Evolutionary conservation across 2,797 vertebrate species (phyloP).

Genomic region (Arctocebus calabarensis): DNA sequence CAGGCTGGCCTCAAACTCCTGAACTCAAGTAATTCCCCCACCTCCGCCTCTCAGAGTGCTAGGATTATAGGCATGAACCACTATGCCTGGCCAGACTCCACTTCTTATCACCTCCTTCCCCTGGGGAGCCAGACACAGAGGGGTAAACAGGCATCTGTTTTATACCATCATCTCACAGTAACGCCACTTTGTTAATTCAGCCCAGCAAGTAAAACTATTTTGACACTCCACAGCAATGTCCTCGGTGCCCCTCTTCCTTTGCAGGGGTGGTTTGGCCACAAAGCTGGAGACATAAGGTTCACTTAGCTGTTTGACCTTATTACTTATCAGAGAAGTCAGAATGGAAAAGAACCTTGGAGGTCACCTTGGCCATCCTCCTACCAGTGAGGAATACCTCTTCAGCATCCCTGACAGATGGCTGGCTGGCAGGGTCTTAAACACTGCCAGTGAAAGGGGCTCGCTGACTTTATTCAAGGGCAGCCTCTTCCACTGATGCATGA

Average conservation of each 20-base stretch:
- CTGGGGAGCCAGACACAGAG: too few species aligned
- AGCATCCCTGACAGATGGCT: slow-evolving; percentile 15
- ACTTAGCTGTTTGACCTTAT: neutral
- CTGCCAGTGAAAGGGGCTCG: neutral
- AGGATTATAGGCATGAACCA: too few species aligned
- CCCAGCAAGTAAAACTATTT: neutral
- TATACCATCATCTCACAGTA: neutral
- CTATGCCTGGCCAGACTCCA: neutral
- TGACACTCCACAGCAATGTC: neutral
- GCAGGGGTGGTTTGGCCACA: neutral
- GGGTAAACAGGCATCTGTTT: too few species aligned
- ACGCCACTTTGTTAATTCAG: neutral
- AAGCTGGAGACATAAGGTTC: neutral
- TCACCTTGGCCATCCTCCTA: neutral
- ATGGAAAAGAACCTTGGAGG: neutral
- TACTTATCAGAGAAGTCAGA: neutral
- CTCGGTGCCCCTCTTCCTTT: neutral
- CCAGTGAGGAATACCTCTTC: neutral
- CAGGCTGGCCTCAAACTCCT: too few species aligned
- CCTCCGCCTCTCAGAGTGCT: too few species aligned
- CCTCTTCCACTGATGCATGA: neutral
- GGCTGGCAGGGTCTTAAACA: neutral
- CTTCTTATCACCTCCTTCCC: neutral
- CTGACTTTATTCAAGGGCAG: neutral
- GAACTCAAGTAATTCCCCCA: too few species aligned